phyloP scores from a whole-genome alignment of 2,113 vertebrate species.

The Semicossyphus pulcher region DNA sequence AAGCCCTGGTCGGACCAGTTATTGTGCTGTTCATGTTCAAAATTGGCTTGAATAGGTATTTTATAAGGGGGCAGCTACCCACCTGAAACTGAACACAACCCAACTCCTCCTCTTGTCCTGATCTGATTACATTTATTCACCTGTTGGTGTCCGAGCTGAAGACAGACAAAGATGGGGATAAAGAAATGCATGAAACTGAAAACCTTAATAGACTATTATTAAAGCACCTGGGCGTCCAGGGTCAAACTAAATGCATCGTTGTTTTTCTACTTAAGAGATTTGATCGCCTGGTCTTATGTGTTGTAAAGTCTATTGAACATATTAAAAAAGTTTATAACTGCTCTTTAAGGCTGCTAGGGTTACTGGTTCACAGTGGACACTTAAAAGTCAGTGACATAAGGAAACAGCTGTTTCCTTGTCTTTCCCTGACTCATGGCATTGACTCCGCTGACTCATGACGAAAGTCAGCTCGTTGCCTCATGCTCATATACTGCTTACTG shows the following conservation, averaged over 20 bases:
- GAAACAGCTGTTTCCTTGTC: conserved; percentile 74
- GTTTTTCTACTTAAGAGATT: neutral
- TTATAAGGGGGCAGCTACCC: neutral
- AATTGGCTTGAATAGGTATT: neutral
- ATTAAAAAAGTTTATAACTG: neutral
- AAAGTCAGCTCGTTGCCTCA: conserved; percentile 31
- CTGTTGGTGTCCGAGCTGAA: neutral
- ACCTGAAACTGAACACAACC: conserved; percentile 24
- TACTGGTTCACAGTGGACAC: conserved; percentile 2
- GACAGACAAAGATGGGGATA: conserved; percentile 24
- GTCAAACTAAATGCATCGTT: neutral
- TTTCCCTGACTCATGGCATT: conserved; percentile 33
- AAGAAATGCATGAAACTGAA: conserved; percentile 39
- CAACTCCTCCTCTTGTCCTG: neutral
- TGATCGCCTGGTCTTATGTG: neutral
- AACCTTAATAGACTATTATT: conserved; percentile 8
- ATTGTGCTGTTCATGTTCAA: neutral
- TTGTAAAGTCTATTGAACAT: neutral
- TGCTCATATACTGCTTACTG: conserved; percentile 30
- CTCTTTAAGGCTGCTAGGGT: neutral
- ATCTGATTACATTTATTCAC: conserved; percentile 58
- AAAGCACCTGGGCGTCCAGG: conserved; percentile 6
- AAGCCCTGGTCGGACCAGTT: neutral
- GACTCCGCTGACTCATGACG: conserved; percentile 66
- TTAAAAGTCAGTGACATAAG: conserved; percentile 19